A percentile compares a stretch with the other conserved stretches of the same genome.
Evolutionary conservation across 1,140 invertebrate genomes (phyloP).

Genomic region (Amphibalanus amphitrite): DNA sequence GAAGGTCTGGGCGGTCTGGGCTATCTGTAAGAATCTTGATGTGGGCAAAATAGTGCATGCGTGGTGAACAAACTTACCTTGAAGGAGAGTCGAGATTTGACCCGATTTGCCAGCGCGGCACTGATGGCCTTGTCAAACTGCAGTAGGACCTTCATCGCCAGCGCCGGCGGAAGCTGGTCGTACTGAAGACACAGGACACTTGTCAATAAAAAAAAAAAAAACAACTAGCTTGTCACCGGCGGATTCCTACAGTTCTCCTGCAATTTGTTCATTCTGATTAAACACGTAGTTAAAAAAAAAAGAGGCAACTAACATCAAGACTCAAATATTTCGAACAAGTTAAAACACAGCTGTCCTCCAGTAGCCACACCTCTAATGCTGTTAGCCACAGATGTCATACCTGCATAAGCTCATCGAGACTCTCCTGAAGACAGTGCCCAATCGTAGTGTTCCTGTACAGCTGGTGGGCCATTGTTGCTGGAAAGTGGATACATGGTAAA

Average conservation of each 20-base stretch:
- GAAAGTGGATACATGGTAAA: no score
- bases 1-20: no score
- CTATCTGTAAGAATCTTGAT: no score
- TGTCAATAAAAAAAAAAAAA: no score
- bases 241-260: no score
- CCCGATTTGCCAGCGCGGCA: constrained; percentile 71
- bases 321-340: constrained; percentile 3
- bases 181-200: constrained; percentile 57
- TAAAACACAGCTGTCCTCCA: not conserved
- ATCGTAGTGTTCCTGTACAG: constrained; percentile 94
- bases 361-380: not conserved
- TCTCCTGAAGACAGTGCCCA: constrained; percentile 90
- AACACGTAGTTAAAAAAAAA: not conserved
- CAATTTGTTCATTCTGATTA: no score
- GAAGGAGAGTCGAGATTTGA: constrained; percentile 82
- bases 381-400: constrained; percentile 18
- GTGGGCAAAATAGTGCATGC: no score
- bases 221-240: no score
- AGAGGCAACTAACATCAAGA: not conserved
- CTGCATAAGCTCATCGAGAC: constrained; percentile 77
- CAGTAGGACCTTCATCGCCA: constrained; percentile 79
- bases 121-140: constrained; percentile 98
- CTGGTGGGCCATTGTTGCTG: constrained; percentile 85
- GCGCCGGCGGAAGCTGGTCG: constrained; percentile 81
- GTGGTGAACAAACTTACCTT: constrained; percentile 55